Percentiles rank a stretch among this genome's conserved stretches.
Evolutionary conservation across 2,113 vertebrate species (phyloP).

Genomic region (Danio rerio): DNA sequence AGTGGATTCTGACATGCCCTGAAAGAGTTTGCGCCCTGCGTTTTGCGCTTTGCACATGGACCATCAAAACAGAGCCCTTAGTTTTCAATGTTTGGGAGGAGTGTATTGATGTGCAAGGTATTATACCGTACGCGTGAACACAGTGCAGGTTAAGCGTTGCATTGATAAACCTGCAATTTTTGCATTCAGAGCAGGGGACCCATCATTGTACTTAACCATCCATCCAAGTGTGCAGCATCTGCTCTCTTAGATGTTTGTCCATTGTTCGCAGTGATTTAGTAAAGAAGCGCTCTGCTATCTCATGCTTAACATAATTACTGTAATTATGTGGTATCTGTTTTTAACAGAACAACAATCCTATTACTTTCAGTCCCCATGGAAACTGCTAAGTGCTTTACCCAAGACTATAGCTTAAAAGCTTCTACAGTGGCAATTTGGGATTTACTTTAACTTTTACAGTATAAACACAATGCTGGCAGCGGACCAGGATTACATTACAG

Average conservation of each 20-base stretch:
- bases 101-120: neutral
- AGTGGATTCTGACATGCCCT: no score
- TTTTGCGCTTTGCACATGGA: no score
- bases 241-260: conserved; percentile 2
- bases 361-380: conserved; percentile 5
- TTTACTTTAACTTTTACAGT: conserved; percentile 19
- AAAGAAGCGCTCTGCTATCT: conserved; percentile 8
- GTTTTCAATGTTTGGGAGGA: neutral
- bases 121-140: neutral
- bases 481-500: conserved; percentile 26
- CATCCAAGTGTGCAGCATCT: neutral
- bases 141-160: neutral
- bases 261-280: neutral
- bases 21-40: no score
- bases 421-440: conserved; percentile 38
- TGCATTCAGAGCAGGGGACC: neutral
- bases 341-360: conserved; percentile 16
- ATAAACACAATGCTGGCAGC: conserved; percentile 28
- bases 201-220: neutral
- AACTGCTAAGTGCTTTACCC: conserved; percentile 31
- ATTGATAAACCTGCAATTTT: conserved; percentile 20
- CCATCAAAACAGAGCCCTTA: no score
- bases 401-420: conserved; percentile 22
- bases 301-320: conserved; percentile 13
- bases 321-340: conserved; percentile 9